Evolutionary conservation across 2,888 invertebrate species (phyloP).

Genomic region (Clepsis dumicolana): DNA sequence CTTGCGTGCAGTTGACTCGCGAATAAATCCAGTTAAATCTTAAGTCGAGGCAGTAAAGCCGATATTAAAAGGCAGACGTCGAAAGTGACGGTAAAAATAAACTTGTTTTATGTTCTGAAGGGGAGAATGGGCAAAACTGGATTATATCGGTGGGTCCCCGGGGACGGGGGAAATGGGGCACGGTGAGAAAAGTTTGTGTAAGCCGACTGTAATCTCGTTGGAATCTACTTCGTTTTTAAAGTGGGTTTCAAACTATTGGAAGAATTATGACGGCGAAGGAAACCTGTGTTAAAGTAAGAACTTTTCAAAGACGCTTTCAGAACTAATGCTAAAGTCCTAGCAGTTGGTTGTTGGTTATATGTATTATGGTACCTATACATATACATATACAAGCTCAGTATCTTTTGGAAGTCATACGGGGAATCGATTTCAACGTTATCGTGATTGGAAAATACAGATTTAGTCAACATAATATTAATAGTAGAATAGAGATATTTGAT

Average conservation of each 20-base stretch:
- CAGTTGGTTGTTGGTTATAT: no score
- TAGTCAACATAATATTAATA: no score
- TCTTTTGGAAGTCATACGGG: no score
- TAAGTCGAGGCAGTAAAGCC: constrained; percentile 27
- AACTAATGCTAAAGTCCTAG: no score
- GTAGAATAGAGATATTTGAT: no score
- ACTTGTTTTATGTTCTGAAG: constrained; percentile 59
- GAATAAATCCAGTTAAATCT: constrained; percentile 11
- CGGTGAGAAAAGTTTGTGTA: constrained; percentile 64
- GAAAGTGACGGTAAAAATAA: constrained; percentile 30
- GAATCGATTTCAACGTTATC: no score
- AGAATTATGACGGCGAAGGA: neutral
- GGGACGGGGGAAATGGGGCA: constrained; percentile 56
- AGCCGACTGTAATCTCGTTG: constrained; percentile 71
- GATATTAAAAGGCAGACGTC: constrained; percentile 23
- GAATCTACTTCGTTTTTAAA: constrained; percentile 11
- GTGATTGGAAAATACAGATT: no score
- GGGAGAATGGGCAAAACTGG: constrained; percentile 74
- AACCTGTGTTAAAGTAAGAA: no score
- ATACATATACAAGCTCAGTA: no score
- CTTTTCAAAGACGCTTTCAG: no score
- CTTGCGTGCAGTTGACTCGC: constrained; percentile 3
- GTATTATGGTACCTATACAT: no score
- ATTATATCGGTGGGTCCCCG: constrained; percentile 71
- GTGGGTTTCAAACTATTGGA: neutral